A percentile compares a stretch with the other conserved stretches of the same genome.
Evolutionary conservation across 1,140 invertebrate species (phyloP).

Genomic region (Drosophila chauvacae): DNA sequence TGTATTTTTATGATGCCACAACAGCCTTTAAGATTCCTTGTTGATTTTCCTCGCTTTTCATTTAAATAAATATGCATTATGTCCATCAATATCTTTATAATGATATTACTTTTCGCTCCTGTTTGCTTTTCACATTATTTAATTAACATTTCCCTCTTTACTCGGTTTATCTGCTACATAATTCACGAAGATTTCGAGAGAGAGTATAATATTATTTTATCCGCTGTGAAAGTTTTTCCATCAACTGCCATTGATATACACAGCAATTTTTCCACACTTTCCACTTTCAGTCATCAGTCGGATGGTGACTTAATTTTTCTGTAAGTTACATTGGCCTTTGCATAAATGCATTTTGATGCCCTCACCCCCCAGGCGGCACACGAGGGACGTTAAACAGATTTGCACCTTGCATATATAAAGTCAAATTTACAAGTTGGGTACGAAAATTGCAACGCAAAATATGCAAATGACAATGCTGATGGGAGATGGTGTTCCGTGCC

Average conservation of each 20-base stretch:
- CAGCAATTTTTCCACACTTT: conserved; percentile 23
- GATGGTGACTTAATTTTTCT: conserved; percentile 56
- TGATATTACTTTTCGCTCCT: background rate
- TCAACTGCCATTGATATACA: conserved; percentile 29
- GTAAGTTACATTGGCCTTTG: conserved; percentile 66
- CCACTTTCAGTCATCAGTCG: conserved; percentile 31
- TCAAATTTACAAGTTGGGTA: conserved; percentile 72
- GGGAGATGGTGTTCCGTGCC: conserved; percentile 4
- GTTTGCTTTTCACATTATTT: conserved; percentile 9
- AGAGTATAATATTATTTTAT: background rate
- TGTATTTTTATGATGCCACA: conserved; percentile 2
- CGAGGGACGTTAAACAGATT: conserved; percentile 72
- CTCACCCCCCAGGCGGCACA: conserved; percentile 9
- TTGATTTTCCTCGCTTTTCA: background rate
- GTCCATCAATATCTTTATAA: background rate
- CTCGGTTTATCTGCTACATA: conserved; percentile 8
- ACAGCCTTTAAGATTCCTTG: background rate
- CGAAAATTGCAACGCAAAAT: conserved; percentile 76
- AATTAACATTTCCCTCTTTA: conserved; percentile 13
- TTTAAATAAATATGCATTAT: background rate
- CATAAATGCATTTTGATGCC: conserved; percentile 78
- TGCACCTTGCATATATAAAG: conserved; percentile 74
- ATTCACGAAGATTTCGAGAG: background rate
- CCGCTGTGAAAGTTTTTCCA: conserved; percentile 10
- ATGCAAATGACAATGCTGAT: conserved; percentile 66